Percentiles rank a stretch among this genome's conserved stretches.
Conservation (phyloP, 2,797 vertebrate genomes). For the Mallotus villosus region DNA sequence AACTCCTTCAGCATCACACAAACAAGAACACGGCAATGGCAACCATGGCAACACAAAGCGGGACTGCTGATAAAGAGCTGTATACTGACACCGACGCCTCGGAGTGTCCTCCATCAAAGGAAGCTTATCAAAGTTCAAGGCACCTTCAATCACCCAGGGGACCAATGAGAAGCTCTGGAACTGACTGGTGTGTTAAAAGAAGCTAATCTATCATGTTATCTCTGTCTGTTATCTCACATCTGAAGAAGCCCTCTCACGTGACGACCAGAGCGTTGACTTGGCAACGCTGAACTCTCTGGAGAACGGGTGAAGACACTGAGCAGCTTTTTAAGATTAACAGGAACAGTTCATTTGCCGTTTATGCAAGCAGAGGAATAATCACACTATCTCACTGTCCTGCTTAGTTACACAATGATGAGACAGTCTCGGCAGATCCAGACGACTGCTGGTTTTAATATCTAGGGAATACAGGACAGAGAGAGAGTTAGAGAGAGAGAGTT, state of each 20-base stretch:
- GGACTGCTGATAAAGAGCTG: neutral
- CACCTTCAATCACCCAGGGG: constrained; percentile 1
- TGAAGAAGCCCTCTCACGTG: neutral
- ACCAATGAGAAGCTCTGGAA: constrained; percentile 8
- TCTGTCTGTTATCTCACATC: constrained; percentile 7
- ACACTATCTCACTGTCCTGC: neutral
- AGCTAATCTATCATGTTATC: constrained; percentile 6
- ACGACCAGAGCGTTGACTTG: neutral
- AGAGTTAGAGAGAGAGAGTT: too few species aligned
- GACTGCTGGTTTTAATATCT: neutral
- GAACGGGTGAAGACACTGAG: constrained; percentile 2
- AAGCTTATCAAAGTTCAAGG: constrained; percentile 28
- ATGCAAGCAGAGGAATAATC: neutral
- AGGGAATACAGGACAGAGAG: too few species aligned
- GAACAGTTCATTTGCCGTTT: neutral
- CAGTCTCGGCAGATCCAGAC: constrained; percentile 8
- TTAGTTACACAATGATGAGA: neutral
- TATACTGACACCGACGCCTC: neutral
- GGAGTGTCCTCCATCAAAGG: constrained; percentile 5
- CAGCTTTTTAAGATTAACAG: constrained; percentile 20
- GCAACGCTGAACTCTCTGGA: neutral
- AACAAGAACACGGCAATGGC: neutral
- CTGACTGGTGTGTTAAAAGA: constrained; percentile 8
- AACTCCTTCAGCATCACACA: neutral
- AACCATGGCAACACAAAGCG: neutral